Evolutionary conservation across 2,797 vertebrate species (phyloP), one percentile per base, ranked within the genome.

Genomic region (Anguilla marmorata): DNA sequence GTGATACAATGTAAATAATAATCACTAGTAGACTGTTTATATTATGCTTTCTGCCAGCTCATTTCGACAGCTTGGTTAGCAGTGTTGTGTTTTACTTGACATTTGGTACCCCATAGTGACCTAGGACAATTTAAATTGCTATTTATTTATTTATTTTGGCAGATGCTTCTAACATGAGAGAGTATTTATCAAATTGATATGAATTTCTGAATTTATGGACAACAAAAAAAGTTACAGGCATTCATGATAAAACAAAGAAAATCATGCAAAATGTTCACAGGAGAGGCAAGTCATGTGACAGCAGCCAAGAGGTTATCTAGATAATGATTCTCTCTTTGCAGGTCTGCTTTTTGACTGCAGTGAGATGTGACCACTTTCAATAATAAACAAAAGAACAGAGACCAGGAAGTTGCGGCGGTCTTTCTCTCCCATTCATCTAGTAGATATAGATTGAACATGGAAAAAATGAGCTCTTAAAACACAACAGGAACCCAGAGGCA

Each of bases 401-500:
- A 37, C 69, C 69, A 74, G 74, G 74, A 76, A 37, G 74, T 41
- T 33, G 74, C 12, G 41, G 45, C 14, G 19, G 41, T 82, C 79
- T n/a, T 82, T 50, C 41, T 19, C 41, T 33, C 88, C 83, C 89
- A 90, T 91, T 91, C 89, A 91, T 90, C 90, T 91, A 91, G 91
- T 91, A 91, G 91, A 91, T 89, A 91, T 88, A 91, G 87, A 89
- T 91, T 14, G 89, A 89, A 90, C 87, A 89, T 72, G 72, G 86
- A 90, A 89, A 89, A 56, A 52, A 69, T 50, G 88, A 50, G 79
- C 79, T n/a, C 79, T 48, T 8, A 48, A 88, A 37, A 87, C 83
- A 88, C 79, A 80, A 92, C 91, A 93, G 90, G 89, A 92, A 89
- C 92, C 91, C 91, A 80, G 91, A 90, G 91, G 91, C 92, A 91